Evolutionary conservation across 2,888 invertebrate species (phyloP).

Genomic region (Gymnoscelis rufifasciata): DNA sequence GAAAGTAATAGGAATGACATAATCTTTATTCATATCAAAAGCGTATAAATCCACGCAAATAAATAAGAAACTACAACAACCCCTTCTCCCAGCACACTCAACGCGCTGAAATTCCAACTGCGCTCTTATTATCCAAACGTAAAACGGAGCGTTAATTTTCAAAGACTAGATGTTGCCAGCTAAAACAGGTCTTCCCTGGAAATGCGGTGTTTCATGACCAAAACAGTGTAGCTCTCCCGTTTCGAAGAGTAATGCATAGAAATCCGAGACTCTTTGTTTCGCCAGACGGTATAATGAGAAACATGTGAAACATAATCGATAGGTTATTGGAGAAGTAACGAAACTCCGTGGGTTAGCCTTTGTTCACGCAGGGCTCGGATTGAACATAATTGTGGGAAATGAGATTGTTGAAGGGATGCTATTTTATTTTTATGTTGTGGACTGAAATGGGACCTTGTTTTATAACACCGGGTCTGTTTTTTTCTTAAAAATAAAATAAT

Average conservation of each 20-base stretch:
- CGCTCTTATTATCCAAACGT: conserved; percentile 25
- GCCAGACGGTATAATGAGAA: conserved; percentile 74
- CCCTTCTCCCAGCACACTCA: too few species aligned
- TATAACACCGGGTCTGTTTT: too few species aligned
- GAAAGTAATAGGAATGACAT: too few species aligned
- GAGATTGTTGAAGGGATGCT: conserved; percentile 1
- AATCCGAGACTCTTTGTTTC: conserved; percentile 71
- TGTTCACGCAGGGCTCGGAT: conserved; percentile 46
- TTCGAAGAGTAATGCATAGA: conserved; percentile 60
- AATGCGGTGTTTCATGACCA: conserved; percentile 61
- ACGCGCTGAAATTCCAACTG: not conserved
- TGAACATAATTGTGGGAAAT: conserved; percentile 39
- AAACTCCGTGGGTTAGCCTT: conserved; percentile 54
- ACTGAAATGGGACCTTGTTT: too few species aligned
- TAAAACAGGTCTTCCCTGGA: conserved; percentile 55
- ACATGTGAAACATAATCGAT: conserved; percentile 73
- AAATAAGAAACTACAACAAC: too few species aligned
- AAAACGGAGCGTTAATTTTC: conserved; percentile 41
- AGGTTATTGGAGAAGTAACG: conserved; percentile 62
- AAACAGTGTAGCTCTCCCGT: conserved; percentile 53
- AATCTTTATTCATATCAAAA: too few species aligned
- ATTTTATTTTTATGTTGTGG: not conserved
- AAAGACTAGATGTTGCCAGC: conserved; percentile 50
- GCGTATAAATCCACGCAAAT: too few species aligned
- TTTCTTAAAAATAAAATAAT: too few species aligned